These are phyloP conservation scores for Siniperca chuatsi DNA, from an alignment of 2,113 vertebrate species.

Conservation along the genomic window DNA sequence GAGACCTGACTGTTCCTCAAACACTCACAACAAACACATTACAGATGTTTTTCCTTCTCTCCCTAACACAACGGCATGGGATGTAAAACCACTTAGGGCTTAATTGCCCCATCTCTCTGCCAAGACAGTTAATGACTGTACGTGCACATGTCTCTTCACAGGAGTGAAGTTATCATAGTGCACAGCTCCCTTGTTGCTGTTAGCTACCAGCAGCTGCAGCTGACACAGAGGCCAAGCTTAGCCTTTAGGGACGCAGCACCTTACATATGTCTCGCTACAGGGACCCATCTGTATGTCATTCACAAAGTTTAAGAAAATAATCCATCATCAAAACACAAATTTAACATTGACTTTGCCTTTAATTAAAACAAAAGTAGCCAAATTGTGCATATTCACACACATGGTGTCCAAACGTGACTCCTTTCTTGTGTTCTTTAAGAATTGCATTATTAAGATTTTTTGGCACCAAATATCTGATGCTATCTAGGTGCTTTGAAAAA, in stretches of 20 bases:
- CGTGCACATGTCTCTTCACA: conserved; percentile 34
- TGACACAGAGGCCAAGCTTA: conserved; percentile 60
- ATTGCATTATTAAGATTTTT: conserved; percentile 6
- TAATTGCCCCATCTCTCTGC: conserved; percentile 35
- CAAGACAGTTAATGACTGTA: conserved; percentile 33
- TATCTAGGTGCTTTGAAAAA: not conserved
- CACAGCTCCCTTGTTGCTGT: conserved; percentile 35
- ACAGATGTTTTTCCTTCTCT: conserved; percentile 17
- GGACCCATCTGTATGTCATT: conserved; percentile 31
- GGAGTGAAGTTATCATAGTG: conserved; percentile 14
- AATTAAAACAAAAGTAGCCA: not conserved
- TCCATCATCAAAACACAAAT: conserved; percentile 26
- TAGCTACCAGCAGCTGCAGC: conserved; percentile 59
- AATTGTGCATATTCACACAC: not conserved
- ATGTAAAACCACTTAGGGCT: conserved; percentile 33
- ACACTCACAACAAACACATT: conserved; percentile 10
- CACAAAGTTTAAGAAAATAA: conserved; percentile 15
- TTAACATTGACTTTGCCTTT: not conserved
- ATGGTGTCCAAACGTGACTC: conserved; percentile 5
- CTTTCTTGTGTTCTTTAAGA: conserved; percentile 28
- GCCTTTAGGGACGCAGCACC: conserved; percentile 53
- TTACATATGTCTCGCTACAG: conserved; percentile 41
- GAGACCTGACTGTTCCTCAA: not conserved
- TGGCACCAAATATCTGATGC: not conserved
- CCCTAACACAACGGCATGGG: conserved; percentile 8